Evolutionary conservation across 2,888 invertebrate species (phyloP), one percentile per base, ranked within the genome.

Genomic region (Epinotia brunnichana): DNA sequence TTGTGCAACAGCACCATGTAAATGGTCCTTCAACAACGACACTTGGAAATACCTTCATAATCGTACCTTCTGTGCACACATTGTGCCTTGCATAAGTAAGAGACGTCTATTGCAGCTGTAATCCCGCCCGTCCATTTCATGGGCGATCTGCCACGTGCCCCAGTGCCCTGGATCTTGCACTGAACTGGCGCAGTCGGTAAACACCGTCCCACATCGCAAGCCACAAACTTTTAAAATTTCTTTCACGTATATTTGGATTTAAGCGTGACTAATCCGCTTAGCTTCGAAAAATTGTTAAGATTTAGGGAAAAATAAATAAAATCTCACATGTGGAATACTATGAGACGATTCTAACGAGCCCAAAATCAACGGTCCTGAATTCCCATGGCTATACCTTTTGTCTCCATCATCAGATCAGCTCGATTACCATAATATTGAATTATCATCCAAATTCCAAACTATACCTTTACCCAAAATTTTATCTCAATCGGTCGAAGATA

Each of bases 111-210:
- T 41, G 54, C 54, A 24, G 54, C 41, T 54, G 21, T 66, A 66
- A 66, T 66, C 54, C 54, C 21, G 35, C 53, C 15, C 54, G 54
- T 39, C 57, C 69, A 74, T 66, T 48, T 51, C 60, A 69, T 69
- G 51, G 69, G 60, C 51, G 66, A 74, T 76, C 64, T 66, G 64
- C 64, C 64, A 21, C 54, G 54, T 54, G 63, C 15, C 63, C 63
- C 9, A 64, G 17, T 64, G 19, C 13, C 63, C 63, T 64, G 29
- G 51, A 64, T 64, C 53, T 13, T 64, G 35, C 19, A 7, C 39
- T 39, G 19, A 54, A 21, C 51, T 51, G 24, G 17, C 29, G 51
- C 64, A 48, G n/a, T 10, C 64, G 35, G 19, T 64, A 21, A 13
- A 64, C 19, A 29, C 10, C 48, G 51, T 29, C 51, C 35, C 53